A percentile compares a stretch with the other conserved stretches of the same genome.
These are phyloP conservation scores for Noctua fimbriata DNA, from an alignment of 2,888 invertebrate genomes.

Conservation along the genomic window DNA sequence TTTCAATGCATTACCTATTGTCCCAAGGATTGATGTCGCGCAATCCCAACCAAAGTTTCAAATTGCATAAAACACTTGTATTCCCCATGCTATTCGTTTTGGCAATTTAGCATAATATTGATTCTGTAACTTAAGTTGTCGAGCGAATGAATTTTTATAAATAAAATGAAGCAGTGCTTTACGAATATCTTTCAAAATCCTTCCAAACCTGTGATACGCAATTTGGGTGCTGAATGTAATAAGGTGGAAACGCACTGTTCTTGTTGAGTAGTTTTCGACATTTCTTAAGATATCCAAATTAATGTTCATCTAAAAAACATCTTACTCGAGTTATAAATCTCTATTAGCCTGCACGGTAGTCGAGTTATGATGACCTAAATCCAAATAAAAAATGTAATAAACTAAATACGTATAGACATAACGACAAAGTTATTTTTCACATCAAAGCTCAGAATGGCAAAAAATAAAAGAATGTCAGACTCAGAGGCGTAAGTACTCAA, in stretches of 20 bases:
- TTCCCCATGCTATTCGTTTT: neutral
- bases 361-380: neutral
- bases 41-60: neutral
- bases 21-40: neutral
- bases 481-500: slow-evolving; percentile 15
- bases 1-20: neutral
- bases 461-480: slow-evolving; percentile 43
- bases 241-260: neutral
- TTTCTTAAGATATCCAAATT: neutral
- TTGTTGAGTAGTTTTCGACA: neutral
- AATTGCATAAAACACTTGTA: neutral
- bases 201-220: neutral
- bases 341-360: neutral
- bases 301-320: neutral
- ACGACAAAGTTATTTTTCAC: slow-evolving; percentile 30
- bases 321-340: neutral
- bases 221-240: neutral
- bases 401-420: neutral
- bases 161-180: neutral
- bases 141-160: neutral
- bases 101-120: neutral
- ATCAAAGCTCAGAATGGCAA: slow-evolving; percentile 24
- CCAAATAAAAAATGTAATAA: neutral
- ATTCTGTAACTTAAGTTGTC: neutral
- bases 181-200: neutral